Evolutionary conservation across 2,113 vertebrate species (phyloP).

Genomic region (Charadrius vociferus): DNA sequence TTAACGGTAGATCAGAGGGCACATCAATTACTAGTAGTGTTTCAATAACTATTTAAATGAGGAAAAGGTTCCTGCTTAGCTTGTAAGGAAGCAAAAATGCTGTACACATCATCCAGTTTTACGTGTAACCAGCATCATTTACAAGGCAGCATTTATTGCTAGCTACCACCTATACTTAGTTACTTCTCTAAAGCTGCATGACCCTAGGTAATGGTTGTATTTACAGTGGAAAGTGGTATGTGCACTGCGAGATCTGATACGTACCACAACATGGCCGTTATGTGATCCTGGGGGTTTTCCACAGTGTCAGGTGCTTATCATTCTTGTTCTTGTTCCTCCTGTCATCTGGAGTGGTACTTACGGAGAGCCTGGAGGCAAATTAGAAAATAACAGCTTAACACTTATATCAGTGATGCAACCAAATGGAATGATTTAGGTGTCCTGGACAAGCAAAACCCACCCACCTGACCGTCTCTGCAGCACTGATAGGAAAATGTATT

Average conservation of each 20-base stretch:
- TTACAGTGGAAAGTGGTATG: neutral
- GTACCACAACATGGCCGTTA: neutral
- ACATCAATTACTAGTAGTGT: neutral
- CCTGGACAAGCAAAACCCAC: neutral
- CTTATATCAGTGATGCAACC: neutral
- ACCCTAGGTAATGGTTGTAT: neutral
- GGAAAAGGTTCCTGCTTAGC: neutral
- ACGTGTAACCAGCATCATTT: neutral
- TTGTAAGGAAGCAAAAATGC: neutral
- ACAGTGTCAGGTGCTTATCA: neutral
- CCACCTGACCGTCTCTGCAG: neutral
- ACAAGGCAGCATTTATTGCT: neutral
- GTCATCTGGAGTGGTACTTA: neutral
- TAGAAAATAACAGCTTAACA: constrained; percentile 16
- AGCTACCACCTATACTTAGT: neutral
- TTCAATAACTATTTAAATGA: neutral
- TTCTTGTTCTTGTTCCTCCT: neutral
- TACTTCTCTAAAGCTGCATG: neutral
- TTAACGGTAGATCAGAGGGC: neutral
- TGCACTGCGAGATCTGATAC: neutral
- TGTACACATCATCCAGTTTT: neutral
- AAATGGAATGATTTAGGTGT: neutral
- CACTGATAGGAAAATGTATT: neutral
- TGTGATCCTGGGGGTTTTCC: neutral
- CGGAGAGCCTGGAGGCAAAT: neutral